Conservation (phyloP, 2,113 vertebrate species). For the Mustelus asterias region DNA sequence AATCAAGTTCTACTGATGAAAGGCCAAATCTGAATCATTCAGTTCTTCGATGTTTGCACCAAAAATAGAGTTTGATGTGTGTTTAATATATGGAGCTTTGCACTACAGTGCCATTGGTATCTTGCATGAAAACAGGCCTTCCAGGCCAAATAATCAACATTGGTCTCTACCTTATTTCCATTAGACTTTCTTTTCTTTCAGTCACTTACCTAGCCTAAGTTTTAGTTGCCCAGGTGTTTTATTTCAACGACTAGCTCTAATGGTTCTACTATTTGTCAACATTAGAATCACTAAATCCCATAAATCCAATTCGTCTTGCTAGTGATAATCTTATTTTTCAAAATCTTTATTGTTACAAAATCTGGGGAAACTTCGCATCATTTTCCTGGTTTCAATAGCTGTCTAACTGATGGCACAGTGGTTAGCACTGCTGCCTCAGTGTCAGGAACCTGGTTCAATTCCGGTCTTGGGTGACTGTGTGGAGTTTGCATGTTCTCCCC, state of each 20-base stretch:
- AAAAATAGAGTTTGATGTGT: background rate
- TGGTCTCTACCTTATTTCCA: too few relatives aligned
- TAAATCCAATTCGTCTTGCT: background rate
- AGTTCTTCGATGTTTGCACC: background rate
- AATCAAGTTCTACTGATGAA: background rate
- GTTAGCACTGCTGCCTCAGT: too few relatives aligned
- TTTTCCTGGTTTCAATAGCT: background rate
- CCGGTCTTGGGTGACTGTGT: too few relatives aligned
- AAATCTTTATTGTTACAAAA: background rate
- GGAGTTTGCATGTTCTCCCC: too few relatives aligned
- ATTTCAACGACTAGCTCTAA: background rate
- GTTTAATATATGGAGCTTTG: background rate
- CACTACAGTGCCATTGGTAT: background rate
- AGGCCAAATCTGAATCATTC: background rate
- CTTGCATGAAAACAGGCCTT: background rate
- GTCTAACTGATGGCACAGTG: background rate
- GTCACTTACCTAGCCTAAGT: background rate
- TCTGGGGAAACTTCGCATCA: background rate
- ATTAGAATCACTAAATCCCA: background rate
- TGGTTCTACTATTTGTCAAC: background rate
- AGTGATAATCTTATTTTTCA: background rate
- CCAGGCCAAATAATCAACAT: background rate
- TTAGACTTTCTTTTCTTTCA: too few relatives aligned
- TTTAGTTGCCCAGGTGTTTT: background rate
- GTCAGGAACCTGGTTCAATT: too few relatives aligned